Evolutionary conservation across 2,797 vertebrate genomes (phyloP).

Genomic region (Oreochromis grahami): DNA sequence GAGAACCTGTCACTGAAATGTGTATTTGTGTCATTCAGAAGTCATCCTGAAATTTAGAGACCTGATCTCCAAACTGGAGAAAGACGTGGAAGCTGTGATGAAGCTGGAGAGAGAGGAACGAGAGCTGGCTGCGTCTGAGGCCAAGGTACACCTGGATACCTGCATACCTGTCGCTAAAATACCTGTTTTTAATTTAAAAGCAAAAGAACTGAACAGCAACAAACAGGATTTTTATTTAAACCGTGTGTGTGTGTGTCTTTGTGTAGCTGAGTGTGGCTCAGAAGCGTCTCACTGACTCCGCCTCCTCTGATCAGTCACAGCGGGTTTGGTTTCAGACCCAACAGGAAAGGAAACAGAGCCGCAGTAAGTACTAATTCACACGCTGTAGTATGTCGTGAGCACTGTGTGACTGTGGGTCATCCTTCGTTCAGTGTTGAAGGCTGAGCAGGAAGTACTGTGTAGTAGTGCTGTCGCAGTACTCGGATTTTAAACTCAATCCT

Average conservation of each 20-base stretch:
- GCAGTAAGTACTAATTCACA: slow-evolving; percentile 75
- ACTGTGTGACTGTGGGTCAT: background rate
- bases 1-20: background rate
- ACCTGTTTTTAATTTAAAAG: background rate
- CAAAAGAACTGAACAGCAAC: background rate
- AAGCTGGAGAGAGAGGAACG: slow-evolving; percentile 89
- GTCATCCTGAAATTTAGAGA: slow-evolving; percentile 93
- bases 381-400: background rate
- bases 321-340: slow-evolving; percentile 93
- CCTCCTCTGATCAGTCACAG: slow-evolving; percentile 50
- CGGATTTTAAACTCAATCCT: background rate
- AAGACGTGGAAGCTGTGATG: slow-evolving; percentile 88
- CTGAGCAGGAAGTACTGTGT: background rate
- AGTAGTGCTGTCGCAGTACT: background rate
- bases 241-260: background rate
- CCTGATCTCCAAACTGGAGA: slow-evolving; percentile 89
- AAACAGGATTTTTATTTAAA: background rate
- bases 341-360: slow-evolving; percentile 91
- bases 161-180: background rate
- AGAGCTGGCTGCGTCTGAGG: slow-evolving; percentile 87
- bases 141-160: slow-evolving; percentile 66
- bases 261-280: slow-evolving; percentile 86
- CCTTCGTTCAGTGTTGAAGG: background rate
- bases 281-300: slow-evolving; percentile 79
- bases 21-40: slow-evolving; percentile 67